phyloP scores from a whole-genome alignment of 1,140 invertebrate species.

The Brachionus manjavacas region DNA sequence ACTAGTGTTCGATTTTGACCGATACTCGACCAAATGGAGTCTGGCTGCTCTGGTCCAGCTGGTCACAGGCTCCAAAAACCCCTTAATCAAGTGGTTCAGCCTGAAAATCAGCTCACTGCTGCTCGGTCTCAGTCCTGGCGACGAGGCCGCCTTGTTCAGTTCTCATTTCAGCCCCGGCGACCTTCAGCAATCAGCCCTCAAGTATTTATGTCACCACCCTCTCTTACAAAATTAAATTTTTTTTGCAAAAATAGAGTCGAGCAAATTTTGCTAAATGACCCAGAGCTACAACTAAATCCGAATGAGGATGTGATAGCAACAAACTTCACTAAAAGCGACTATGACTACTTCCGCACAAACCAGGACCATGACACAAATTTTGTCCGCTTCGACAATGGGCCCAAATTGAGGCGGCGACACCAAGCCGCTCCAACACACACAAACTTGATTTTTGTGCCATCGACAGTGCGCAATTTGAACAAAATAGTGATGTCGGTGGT shows the following conservation, averaged over 20 bases:
- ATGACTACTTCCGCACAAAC: background rate
- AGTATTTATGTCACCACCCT: background rate
- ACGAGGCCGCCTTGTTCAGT: background rate
- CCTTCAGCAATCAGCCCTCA: background rate
- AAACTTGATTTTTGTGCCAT: background rate
- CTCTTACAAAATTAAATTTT: background rate
- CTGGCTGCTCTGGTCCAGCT: background rate
- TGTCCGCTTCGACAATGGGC: constrained; percentile 1
- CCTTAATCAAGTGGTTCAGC: background rate
- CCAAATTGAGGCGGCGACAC: background rate
- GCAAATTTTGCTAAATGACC: background rate
- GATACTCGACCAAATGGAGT: constrained; percentile 26
- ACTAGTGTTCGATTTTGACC: background rate
- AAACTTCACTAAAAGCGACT: background rate
- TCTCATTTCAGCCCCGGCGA: background rate
- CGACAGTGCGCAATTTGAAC: constrained; percentile 23
- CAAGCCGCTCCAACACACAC: background rate
- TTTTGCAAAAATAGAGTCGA: background rate
- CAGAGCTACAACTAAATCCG: background rate
- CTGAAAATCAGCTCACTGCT: background rate
- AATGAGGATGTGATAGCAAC: background rate
- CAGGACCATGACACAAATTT: background rate
- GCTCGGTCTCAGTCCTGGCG: background rate
- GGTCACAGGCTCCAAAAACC: background rate
- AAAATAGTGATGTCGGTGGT: constrained; percentile 16